Conservation (phyloP, 2,113 vertebrate species). For the Pelobates fuscus region DNA sequence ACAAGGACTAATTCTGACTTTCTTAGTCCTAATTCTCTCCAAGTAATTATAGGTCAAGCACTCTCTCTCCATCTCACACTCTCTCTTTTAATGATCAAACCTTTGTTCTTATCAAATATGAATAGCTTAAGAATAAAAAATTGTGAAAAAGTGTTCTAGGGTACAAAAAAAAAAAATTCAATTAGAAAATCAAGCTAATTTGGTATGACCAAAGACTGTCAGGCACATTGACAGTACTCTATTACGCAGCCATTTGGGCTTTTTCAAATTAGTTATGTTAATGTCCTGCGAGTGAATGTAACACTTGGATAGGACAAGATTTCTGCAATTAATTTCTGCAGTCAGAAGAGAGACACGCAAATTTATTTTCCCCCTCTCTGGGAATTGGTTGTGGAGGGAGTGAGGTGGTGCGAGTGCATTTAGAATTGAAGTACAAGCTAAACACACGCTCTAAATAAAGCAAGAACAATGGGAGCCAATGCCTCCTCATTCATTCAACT, state of each 20-base stretch:
- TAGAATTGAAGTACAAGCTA: conserved; percentile 98
- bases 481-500: conserved; percentile 99
- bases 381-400: conserved; percentile 96
- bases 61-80: conserved; percentile 59
- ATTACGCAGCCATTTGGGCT: conserved; percentile 99
- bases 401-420: conserved; percentile 94
- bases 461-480: conserved; percentile 99
- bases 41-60: conserved; percentile 99
- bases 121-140: conserved; percentile 70
- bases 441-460: conserved; percentile 99
- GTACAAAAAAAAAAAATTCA: conserved; percentile 83
- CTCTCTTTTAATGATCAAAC: conserved; percentile 94
- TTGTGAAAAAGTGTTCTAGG: conserved; percentile 68
- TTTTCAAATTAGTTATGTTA: conserved; percentile 99
- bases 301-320: conserved; percentile 99
- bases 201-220: conserved; percentile 99
- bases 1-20: conserved; percentile 96
- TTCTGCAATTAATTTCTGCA: conserved; percentile 99
- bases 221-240: conserved; percentile 96
- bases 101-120: conserved; percentile 95
- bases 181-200: conserved; percentile 99
- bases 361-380: conserved; percentile 99
- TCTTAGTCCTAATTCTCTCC: conserved; percentile 83
- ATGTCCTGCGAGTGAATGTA: conserved; percentile 99
- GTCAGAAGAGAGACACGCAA: conserved; percentile 99